Evolutionary conservation across 2,888 invertebrate species (phyloP).

Genomic region (Drosophila robusta): DNA sequence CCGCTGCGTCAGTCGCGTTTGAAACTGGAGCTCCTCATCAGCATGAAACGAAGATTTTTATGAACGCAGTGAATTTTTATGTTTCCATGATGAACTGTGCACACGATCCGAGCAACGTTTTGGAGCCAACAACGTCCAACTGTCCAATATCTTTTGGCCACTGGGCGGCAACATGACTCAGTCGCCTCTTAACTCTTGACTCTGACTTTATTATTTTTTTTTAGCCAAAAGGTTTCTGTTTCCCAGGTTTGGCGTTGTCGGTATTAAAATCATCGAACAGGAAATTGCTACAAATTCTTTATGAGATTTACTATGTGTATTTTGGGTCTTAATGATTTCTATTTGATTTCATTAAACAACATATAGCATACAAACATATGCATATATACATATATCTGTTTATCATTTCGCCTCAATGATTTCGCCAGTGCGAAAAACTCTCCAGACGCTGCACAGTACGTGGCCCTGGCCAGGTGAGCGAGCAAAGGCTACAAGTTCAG

Average conservation of each 20-base stretch:
- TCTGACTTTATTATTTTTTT: slow-evolving; percentile 18
- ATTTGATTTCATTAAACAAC: slow-evolving; percentile 69
- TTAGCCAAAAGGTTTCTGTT: slow-evolving; percentile 57
- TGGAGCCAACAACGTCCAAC: slow-evolving; percentile 3
- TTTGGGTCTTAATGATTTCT: slow-evolving; percentile 74
- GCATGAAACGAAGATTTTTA: slow-evolving; percentile 82
- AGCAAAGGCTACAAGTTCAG: slow-evolving; percentile 65
- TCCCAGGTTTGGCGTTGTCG: slow-evolving; percentile 58
- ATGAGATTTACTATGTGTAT: slow-evolving; percentile 81
- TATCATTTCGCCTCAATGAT: slow-evolving; percentile 29
- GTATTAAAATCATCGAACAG: slow-evolving; percentile 74
- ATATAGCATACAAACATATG: slow-evolving; percentile 1
- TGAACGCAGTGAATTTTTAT: slow-evolving; percentile 81
- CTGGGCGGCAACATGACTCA: slow-evolving; percentile 74
- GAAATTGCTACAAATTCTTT: slow-evolving; percentile 81
- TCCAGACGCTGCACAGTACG: slow-evolving; percentile 63
- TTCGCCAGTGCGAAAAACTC: slow-evolving; percentile 35
- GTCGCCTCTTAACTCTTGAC: slow-evolving; percentile 22
- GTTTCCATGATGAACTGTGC: slow-evolving; percentile 79
- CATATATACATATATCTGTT: slow-evolving; percentile 17
- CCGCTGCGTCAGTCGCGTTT: slow-evolving; percentile 33
- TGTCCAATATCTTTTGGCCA: slow-evolving; percentile 36
- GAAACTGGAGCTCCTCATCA: slow-evolving; percentile 81
- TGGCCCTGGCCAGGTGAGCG: slow-evolving; percentile 58
- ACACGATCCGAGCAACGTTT: slow-evolving; percentile 58